Base-by-base conservation (phyloP, 2,113 vertebrate species). In the Dasyornis broadbenti region DNA sequence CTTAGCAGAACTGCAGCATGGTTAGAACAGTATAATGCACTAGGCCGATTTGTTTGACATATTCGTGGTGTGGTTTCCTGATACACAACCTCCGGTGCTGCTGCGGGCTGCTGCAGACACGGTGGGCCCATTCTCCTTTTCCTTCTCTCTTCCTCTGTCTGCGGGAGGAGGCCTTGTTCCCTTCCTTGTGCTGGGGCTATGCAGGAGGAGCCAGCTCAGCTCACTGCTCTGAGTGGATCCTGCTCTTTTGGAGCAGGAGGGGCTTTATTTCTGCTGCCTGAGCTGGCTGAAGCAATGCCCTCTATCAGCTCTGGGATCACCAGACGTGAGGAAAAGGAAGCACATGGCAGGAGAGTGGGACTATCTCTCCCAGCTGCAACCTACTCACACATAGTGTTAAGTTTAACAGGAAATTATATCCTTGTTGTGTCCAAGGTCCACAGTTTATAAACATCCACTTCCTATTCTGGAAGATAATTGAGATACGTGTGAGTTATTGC, bases 311-410 rank as follows among this genome's bases (percentile, higher is more conserved):
- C 71, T 31, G 56, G 13, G 60, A 70, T 42, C 1, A 1, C 33
- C 13, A 35, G 59, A 65, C 3, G 9, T 8, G 37, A 96, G 70
- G 75, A 73, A 76, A 77, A 26, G 12, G 57, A 63, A 96, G 66
- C 6, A 4, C 66, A 45, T 3, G 27, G 78, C 92, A 87, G 61
- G 73, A 77, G 27, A 90, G 79, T 75, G 42, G 86, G 76, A 83
- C 91, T 90, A 22, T 81, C 82, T 85, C 89, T 97, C 89, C 94
- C 70, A 95, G 89, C 82, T 91, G 52, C 95, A 96, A 81, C 96
- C 96, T 92, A 97, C 96, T 92, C 92, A 92, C 94, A 94, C 94
- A 96, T 96, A 97, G 94, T 96, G 96, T 42, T 94, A 96, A 76
- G 89, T 97, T 93, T 96, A 95, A 86, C 20, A 19, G 82, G 94